phyloP scores from a whole-genome alignment of 2,797 vertebrate genomes.

The Cetoscarus ocellatus region DNA sequence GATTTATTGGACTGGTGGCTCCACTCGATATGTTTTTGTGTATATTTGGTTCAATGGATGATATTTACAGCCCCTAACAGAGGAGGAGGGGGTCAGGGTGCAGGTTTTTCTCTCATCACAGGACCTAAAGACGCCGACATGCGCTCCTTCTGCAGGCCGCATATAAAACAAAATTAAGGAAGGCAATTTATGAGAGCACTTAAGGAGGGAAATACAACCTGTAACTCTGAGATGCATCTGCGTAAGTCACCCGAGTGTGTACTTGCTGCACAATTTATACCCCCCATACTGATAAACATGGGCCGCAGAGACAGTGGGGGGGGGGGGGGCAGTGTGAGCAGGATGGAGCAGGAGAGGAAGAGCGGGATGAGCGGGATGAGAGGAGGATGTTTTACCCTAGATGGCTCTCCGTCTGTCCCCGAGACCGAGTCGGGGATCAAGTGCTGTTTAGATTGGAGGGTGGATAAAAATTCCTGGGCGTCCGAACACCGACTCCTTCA shows the following conservation, averaged over 20 bases:
- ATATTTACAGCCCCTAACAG: conserved; percentile 51
- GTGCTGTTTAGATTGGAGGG: conserved; percentile 80
- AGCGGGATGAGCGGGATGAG: conserved; percentile 54
- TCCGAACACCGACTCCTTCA: conserved; percentile 52
- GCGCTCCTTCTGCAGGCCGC: conserved; percentile 28
- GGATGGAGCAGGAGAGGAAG: conserved; percentile 22
- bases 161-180: conserved; percentile 70
- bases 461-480: conserved; percentile 87
- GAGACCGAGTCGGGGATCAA: conserved; percentile 68
- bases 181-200: conserved; percentile 80
- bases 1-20: conserved; percentile 37
- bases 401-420: conserved; percentile 70
- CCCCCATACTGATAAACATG: conserved; percentile 67
- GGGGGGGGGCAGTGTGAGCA: background rate
- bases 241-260: conserved; percentile 68
- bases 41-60: conserved; percentile 32
- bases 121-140: conserved; percentile 53
- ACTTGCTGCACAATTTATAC: conserved; percentile 71
- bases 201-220: conserved; percentile 75
- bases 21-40: conserved; percentile 39
- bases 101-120: conserved; percentile 38
- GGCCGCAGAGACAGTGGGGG: conserved; percentile 21
- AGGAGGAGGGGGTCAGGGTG: conserved; percentile 9
- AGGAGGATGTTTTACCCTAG: conserved; percentile 78
- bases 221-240: conserved; percentile 71